A percentile compares a stretch with the other conserved stretches of the same genome.
Evolutionary conservation across 2,888 invertebrate species (phyloP).

Genomic region (Cephus pygmeus): DNA sequence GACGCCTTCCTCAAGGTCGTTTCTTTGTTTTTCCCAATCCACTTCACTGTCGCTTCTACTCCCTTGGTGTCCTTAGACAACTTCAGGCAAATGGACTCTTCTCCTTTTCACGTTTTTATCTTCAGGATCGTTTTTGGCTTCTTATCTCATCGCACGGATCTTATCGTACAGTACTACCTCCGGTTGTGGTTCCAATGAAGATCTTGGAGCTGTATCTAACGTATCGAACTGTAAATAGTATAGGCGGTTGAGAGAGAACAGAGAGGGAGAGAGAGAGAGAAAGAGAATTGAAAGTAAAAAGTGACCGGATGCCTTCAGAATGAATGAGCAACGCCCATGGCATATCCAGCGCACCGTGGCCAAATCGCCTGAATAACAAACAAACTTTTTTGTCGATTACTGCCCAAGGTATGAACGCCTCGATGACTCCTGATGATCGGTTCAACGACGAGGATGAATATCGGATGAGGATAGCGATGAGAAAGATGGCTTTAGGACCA

Average conservation of each 20-base stretch:
- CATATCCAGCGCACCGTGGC: constrained; percentile 19
- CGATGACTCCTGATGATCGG: not conserved
- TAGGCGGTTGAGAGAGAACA: not conserved
- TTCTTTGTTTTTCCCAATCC: not conserved
- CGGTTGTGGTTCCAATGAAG: not conserved
- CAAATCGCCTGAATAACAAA: constrained; percentile 20
- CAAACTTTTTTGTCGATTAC: constrained; percentile 17
- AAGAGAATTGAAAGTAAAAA: not conserved
- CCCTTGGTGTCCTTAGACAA: not conserved
- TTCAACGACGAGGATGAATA: not conserved
- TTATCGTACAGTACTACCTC: not conserved
- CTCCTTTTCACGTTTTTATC: not conserved
- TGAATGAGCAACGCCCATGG: constrained; percentile 18
- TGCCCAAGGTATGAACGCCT: not conserved
- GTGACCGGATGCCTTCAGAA: not conserved
- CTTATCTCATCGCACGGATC: not conserved
- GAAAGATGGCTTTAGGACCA: not conserved
- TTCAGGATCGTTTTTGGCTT: not conserved
- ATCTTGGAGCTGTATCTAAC: not conserved
- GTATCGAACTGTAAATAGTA: not conserved
- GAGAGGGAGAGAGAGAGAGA: not conserved
- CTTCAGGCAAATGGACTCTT: not conserved
- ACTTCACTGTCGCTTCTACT: not conserved
- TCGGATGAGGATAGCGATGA: not conserved
- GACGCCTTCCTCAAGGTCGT: constrained; percentile 3